These are phyloP conservation scores for Odobenus rosmarus DNA, from an alignment of 2,113 vertebrate species.

Conservation along the genomic window DNA sequence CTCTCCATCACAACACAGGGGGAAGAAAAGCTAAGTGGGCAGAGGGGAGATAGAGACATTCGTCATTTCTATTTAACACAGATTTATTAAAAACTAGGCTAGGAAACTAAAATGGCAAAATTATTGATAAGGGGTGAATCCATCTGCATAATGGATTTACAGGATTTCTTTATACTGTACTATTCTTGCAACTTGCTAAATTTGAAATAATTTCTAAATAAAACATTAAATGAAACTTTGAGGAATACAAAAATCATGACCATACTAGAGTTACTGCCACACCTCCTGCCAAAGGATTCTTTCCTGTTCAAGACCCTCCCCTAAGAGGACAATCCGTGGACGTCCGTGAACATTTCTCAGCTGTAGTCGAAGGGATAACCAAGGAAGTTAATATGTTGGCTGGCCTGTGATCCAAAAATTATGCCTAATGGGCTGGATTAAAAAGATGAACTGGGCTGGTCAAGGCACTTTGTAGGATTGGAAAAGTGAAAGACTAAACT, in stretches of 20 bases:
- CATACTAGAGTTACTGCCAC: neutral
- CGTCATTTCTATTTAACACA: neutral
- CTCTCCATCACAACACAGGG: neutral
- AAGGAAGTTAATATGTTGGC: neutral
- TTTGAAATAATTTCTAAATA: neutral
- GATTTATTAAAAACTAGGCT: neutral
- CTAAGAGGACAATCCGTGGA: neutral
- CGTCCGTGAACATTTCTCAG: neutral
- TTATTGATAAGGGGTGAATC: neutral
- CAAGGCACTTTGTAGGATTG: neutral
- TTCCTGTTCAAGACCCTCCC: neutral
- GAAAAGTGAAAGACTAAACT: neutral
- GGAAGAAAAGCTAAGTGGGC: neutral
- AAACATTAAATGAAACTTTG: neutral
- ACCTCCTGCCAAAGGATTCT: neutral
- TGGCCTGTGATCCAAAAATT: neutral
- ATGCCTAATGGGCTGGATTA: neutral
- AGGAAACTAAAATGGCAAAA: neutral
- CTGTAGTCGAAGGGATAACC: neutral
- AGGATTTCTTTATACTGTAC: neutral
- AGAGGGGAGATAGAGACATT: neutral
- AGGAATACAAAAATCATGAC: neutral
- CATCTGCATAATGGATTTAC: neutral
- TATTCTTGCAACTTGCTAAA: neutral
- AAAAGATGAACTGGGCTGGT: neutral